Percentiles rank a stretch among this genome's conserved stretches.
phyloP scores from a whole-genome alignment of 2,113 vertebrate species.

The Andinoacara biseriatus region DNA sequence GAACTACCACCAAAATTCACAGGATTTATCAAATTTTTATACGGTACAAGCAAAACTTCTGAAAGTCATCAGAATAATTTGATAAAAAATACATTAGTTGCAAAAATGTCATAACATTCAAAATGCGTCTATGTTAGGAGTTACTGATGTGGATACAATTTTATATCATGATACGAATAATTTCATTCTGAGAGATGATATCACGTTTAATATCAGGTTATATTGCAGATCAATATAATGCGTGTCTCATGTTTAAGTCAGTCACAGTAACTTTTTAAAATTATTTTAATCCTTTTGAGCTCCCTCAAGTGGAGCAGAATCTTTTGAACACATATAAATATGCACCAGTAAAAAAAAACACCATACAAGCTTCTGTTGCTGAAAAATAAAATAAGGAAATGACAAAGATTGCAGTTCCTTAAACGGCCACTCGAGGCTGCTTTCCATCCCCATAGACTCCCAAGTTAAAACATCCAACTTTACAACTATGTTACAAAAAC shows the following conservation, averaged over 20 bases:
- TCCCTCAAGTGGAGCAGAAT: neutral
- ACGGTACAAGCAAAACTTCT: neutral
- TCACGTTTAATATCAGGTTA: neutral
- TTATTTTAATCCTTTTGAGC: too few species aligned
- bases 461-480: neutral
- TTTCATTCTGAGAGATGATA: neutral
- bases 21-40: neutral
- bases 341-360: neutral
- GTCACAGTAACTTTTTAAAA: too few species aligned
- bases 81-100: accelerated
- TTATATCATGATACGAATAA: neutral
- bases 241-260: neutral
- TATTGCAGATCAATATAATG: neutral
- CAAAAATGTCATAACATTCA: neutral
- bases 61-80: neutral
- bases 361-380: neutral
- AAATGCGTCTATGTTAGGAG: neutral
- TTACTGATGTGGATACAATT: neutral
- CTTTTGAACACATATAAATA: neutral
- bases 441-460: neutral
- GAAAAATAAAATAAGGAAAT: neutral
- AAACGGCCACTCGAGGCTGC: neutral
- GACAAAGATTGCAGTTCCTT: neutral
- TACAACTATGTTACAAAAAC: neutral
- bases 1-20: accelerated